Conservation (phyloP, 23 tunicate species). For the Styela clava region DNA sequence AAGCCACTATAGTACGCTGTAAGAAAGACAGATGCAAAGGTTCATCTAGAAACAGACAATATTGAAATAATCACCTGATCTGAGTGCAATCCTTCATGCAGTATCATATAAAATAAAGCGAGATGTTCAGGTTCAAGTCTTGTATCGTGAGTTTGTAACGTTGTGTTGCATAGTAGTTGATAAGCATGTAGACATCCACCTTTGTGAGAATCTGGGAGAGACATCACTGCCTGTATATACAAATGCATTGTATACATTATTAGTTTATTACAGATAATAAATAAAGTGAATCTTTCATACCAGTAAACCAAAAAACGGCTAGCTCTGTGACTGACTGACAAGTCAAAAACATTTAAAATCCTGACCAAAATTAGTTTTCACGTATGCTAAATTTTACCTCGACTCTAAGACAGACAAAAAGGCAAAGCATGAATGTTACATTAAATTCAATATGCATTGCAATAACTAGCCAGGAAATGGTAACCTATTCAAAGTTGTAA, state of each 20-base stretch:
- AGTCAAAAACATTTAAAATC: neutral
- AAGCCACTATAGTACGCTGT: no score
- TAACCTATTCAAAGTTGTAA: no score
- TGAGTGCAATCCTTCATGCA: slow-evolving; percentile 77
- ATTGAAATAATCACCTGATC: slow-evolving; percentile 76
- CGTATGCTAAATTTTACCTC: no score
- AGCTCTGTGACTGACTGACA: neutral
- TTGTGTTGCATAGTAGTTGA: slow-evolving; percentile 74
- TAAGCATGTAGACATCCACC: slow-evolving; percentile 84
- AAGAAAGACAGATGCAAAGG: no score
- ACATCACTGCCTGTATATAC: slow-evolving; percentile 59
- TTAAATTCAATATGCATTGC: no score
- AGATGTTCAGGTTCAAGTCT: slow-evolving; percentile 79
- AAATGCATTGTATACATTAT: neutral
- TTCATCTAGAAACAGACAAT: no score
- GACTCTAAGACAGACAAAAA: no score
- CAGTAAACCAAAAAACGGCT: neutral
- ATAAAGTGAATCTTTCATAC: neutral
- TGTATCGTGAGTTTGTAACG: slow-evolving; percentile 73
- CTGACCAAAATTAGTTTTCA: no score
- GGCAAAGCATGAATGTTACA: no score
- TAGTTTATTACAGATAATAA: no score
- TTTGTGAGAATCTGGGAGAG: slow-evolving; percentile 60
- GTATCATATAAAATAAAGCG: slow-evolving; percentile 59
- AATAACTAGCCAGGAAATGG: no score